These are phyloP conservation scores for Brachypteracias leptosomus DNA, from an alignment of 2,113 vertebrate genomes.

Conservation along the genomic window DNA sequence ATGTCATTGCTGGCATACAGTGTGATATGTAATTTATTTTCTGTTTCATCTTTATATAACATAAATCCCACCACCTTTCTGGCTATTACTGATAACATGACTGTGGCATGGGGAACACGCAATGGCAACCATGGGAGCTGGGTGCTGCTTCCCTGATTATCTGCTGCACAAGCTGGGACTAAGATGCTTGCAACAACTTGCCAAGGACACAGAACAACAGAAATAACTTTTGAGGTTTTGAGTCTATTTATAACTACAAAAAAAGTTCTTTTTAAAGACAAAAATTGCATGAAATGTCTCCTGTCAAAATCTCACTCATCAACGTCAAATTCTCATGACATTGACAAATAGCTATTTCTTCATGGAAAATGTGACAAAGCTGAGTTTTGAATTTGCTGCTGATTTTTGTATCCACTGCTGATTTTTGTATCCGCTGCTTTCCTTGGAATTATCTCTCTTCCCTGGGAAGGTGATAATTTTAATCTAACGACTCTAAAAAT, in stretches of 20 bases:
- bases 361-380: constrained; percentile 31
- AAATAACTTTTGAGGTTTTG: not conserved
- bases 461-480: constrained; percentile 4
- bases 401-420: not conserved
- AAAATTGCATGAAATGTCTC: constrained; percentile 33
- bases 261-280: constrained; percentile 9
- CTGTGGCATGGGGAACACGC: fast-evolving
- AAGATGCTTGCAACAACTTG: not conserved
- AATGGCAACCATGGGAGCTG: not conserved
- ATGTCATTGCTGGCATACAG: not conserved
- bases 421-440: not conserved
- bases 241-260: constrained; percentile 13
- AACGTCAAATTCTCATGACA: constrained; percentile 40
- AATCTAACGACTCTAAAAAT: not conserved
- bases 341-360: constrained; percentile 50
- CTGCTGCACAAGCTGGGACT: not conserved
- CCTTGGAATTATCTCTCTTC: not conserved
- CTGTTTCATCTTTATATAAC: not conserved
- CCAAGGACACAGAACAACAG: not conserved
- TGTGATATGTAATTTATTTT: not conserved
- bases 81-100: not conserved
- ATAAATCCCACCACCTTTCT: not conserved
- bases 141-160: not conserved
- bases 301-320: constrained; percentile 52
- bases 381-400: not conserved